Percentiles rank a stretch among this genome's conserved stretches.
phyloP scores from a whole-genome alignment of 1,140 invertebrate species.

The Drosophila eugracilis region DNA sequence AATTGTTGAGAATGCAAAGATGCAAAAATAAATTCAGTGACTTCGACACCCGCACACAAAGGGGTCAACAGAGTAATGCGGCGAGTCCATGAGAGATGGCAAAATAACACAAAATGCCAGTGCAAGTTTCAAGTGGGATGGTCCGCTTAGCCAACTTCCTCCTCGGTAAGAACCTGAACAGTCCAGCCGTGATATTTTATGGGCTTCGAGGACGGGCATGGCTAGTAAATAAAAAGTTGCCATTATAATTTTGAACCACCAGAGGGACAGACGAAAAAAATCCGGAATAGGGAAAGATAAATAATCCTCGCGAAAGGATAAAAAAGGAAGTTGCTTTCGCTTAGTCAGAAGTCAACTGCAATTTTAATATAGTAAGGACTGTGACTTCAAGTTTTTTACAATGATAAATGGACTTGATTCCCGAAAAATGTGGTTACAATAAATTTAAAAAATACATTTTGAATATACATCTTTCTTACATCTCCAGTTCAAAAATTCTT shows the following conservation, averaged over 20 bases:
- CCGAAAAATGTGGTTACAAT: neutral
- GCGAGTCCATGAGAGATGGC: slow-evolving; percentile 9
- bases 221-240: slow-evolving; percentile 57
- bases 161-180: slow-evolving; percentile 19
- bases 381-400: neutral
- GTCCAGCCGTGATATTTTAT: slow-evolving; percentile 61
- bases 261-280: slow-evolving; percentile 7
- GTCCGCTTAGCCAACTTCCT: slow-evolving; percentile 44
- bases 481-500: too few relatives aligned
- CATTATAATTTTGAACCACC: slow-evolving; percentile 49
- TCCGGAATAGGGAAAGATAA: slow-evolving; percentile 25
- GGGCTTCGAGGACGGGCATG: slow-evolving; percentile 40
- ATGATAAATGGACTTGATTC: slow-evolving; percentile 1
- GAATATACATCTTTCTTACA: too few relatives aligned
- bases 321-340: slow-evolving; percentile 4
- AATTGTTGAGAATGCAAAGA: slow-evolving; percentile 72
- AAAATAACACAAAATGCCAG: slow-evolving; percentile 35
- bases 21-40: slow-evolving; percentile 77
- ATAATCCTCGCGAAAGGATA: slow-evolving; percentile 17
- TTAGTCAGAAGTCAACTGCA: slow-evolving; percentile 9
- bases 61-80: slow-evolving; percentile 39
- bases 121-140: slow-evolving; percentile 36
- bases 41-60: slow-evolving; percentile 64
- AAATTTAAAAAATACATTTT: neutral
- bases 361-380: neutral